Evolutionary conservation across 1,140 invertebrate species (phyloP).

Genomic region (Choristoneura fumiferana): DNA sequence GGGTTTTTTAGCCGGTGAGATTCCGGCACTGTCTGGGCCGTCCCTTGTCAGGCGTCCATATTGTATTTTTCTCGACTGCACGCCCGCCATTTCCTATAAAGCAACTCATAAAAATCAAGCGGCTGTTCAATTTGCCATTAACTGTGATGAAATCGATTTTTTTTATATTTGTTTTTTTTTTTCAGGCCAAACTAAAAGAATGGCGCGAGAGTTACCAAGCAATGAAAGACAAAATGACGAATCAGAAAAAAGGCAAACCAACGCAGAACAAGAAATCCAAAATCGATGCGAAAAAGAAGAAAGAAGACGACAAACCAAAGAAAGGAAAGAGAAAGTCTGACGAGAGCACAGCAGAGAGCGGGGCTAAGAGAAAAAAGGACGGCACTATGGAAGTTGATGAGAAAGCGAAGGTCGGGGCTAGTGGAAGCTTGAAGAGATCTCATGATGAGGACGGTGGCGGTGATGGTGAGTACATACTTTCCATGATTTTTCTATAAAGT

Average conservation of each 20-base stretch:
- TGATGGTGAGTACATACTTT: constrained; percentile 32
- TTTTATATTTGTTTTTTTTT: constrained; percentile 28
- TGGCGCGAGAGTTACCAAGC: constrained; percentile 68
- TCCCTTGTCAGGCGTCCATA: too few species aligned
- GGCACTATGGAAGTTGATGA: constrained; percentile 48
- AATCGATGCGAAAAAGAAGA: constrained; percentile 66
- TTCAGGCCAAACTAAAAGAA: constrained; percentile 56
- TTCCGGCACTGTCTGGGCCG: too few species aligned
- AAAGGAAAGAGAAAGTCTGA: constrained; percentile 62
- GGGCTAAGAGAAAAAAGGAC: constrained; percentile 67
- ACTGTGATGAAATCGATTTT: too few species aligned
- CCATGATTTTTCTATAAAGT: too few species aligned
- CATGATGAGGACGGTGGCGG: constrained; percentile 36
- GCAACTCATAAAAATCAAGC: too few species aligned
- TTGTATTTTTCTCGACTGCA: too few species aligned
- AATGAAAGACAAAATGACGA: constrained; percentile 65
- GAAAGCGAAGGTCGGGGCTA: constrained; percentile 39
- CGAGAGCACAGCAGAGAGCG: constrained; percentile 58
- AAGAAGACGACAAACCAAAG: constrained; percentile 50
- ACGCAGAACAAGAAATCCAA: constrained; percentile 63
- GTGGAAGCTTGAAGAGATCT: constrained; percentile 49
- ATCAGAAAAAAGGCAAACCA: constrained; percentile 53
- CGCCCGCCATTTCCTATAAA: too few species aligned
- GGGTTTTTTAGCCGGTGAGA: too few species aligned
- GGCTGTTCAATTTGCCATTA: too few species aligned